Percentiles rank a stretch among this genome's conserved stretches.
Evolutionary conservation across 1,140 invertebrate species (phyloP).

Genomic region (Bemisia tabaci): DNA sequence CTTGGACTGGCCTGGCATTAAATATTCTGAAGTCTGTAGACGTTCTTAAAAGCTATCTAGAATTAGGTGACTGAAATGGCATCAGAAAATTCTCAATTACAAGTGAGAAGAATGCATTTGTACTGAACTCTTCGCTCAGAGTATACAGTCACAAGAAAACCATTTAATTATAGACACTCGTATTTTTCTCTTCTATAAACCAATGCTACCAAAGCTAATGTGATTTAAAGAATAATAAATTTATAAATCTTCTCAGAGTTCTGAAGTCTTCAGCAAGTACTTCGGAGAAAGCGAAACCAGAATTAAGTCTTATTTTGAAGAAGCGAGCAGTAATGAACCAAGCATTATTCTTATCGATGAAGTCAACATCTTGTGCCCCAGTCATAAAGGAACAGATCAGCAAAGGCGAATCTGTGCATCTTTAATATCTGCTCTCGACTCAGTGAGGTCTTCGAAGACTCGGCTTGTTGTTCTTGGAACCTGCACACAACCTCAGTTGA

Average conservation of each 20-base stretch:
- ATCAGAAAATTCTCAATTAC: too few relatives aligned
- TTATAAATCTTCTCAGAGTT: slow-evolving; percentile 35
- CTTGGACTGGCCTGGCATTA: too few relatives aligned
- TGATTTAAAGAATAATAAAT: too few relatives aligned
- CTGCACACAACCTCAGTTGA: slow-evolving; percentile 48
- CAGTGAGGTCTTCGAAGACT: slow-evolving; percentile 36
- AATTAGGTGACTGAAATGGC: too few relatives aligned
- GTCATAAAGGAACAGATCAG: slow-evolving; percentile 47
- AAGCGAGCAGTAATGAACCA: slow-evolving; percentile 48
- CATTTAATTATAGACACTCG: too few relatives aligned
- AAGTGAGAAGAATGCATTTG: too few relatives aligned
- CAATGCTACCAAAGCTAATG: too few relatives aligned
- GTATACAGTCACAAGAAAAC: too few relatives aligned
- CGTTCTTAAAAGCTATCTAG: too few relatives aligned
- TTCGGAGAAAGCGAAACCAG: slow-evolving; percentile 57
- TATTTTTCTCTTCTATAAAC: too few relatives aligned
- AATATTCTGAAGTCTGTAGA: too few relatives aligned
- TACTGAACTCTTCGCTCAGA: too few relatives aligned
- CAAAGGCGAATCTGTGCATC: slow-evolving; percentile 56
- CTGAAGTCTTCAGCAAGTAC: slow-evolving; percentile 53
- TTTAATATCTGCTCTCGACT: slow-evolving; percentile 53
- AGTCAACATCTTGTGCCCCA: slow-evolving; percentile 58
- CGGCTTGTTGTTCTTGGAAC: slow-evolving; percentile 57
- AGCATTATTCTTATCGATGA: slow-evolving; percentile 64
- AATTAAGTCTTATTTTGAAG: slow-evolving; percentile 48